Base-by-base conservation (phyloP, 2,797 vertebrate genomes). In the Gallinago nigripennis region DNA sequence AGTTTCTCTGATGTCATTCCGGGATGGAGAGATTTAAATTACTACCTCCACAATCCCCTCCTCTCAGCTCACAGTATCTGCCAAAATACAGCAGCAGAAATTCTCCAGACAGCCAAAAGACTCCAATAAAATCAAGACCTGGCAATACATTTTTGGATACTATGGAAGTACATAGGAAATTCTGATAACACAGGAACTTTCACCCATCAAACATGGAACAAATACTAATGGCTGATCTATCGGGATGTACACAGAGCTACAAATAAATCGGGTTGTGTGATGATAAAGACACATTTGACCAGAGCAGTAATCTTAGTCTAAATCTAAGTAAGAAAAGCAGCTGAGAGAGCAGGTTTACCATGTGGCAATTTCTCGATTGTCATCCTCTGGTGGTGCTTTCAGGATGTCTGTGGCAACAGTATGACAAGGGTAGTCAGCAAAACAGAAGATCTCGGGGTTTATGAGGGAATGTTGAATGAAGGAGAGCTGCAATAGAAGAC, bases 401-500 rank as follows among this genome's bases (percentile, higher is more conserved):
- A 99, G 98, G 96, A 99, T 99, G 97, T 99, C 99, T 60, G 99
- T 99, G 95, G 99, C 99, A 95, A 99, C 99, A 56, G 98, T 98
- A 97, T 99, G 99, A 97, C 99, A 99, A 33, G 99, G 98, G 96
- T 98, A 99, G 97, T 99, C 99, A 21, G 99, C 99, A 96, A 99
- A 99, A 98, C 99, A 99, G 97, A 99, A 99, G 93, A 99, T 98
- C 54, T 99, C 99, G 16, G 99, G 99, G 96, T 98, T 99, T 98
- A 99, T 99, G 93, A 99, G 98, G 87, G 99, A 99, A 98, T 99
- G 98, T 96, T 99, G 99, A 97, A 99, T 99, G 95, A 99, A 99
- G 7, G 99, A 99, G 89, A 99, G 98, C 99, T 99, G 91, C 19
- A 97, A 96, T 45, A 96, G 50, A 86, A 84, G 8, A 84, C 19